Percentiles rank a stretch among this genome's conserved stretches.
Conservation (phyloP, 35 echinoderm and acorn worm genomes). For the Ophiothrix spiculata region DNA sequence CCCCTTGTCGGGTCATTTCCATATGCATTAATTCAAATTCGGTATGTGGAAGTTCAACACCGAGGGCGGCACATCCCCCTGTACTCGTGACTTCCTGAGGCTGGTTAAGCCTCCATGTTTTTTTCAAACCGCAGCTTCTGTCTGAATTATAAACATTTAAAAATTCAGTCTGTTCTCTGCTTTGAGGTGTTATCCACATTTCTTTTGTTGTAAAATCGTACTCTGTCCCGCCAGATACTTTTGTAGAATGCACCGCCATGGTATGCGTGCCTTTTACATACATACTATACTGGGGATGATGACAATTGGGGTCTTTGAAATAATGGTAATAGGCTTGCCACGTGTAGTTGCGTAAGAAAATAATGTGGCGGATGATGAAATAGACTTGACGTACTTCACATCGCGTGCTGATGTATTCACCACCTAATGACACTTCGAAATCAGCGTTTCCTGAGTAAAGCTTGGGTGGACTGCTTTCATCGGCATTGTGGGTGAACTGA, state of each 20-base stretch:
- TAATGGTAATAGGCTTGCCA: slow-evolving; percentile 84
- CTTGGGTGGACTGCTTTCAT: slow-evolving; percentile 59
- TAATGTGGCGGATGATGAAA: slow-evolving; percentile 70
- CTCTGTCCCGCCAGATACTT: slow-evolving; percentile 53
- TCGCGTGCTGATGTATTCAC: slow-evolving; percentile 64
- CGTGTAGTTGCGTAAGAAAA: slow-evolving; percentile 66
- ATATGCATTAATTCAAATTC: slow-evolving; percentile 66
- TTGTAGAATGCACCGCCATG: slow-evolving; percentile 6
- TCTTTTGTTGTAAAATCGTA: slow-evolving; percentile 41
- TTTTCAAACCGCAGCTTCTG: slow-evolving; percentile 24
- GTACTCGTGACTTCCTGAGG: slow-evolving; percentile 59
- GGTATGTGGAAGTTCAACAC: slow-evolving; percentile 29
- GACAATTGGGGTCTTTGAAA: slow-evolving; percentile 69
- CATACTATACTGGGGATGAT: slow-evolving; percentile 50
- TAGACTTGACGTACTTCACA: slow-evolving; percentile 63
- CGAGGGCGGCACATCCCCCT: slow-evolving; percentile 45
- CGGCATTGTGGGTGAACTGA: slow-evolving; percentile 40
- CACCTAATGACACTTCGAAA: slow-evolving; percentile 38
- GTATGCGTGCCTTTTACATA: slow-evolving; percentile 50
- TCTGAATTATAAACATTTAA: slow-evolving; percentile 44
- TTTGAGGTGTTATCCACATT: slow-evolving; percentile 60
- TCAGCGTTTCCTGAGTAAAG: slow-evolving; percentile 21
- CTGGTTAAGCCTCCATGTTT: slow-evolving; percentile 51
- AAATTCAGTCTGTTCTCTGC: slow-evolving; percentile 16
- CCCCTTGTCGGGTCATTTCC: slow-evolving; percentile 17